These are phyloP conservation scores for Lepus oiostolus DNA, from an alignment of 2,797 vertebrate species.

Conservation along the genomic window DNA sequence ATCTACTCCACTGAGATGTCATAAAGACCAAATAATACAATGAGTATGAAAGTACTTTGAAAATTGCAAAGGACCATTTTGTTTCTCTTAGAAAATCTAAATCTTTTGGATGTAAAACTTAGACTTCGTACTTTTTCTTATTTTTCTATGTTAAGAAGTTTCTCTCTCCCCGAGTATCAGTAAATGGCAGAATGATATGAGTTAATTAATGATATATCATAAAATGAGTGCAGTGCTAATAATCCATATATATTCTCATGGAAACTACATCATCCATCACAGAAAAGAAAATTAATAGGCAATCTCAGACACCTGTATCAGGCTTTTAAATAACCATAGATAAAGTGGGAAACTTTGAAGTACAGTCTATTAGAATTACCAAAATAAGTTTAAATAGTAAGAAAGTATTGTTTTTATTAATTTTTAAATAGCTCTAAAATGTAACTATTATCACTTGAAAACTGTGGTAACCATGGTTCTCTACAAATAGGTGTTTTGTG, in stretches of 20 bases:
- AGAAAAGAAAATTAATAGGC: constrained; percentile 56
- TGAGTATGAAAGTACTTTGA: constrained; percentile 20
- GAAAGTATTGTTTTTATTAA: constrained; percentile 43
- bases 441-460: constrained; percentile 27
- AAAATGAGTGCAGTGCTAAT: not conserved
- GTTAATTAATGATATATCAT: constrained; percentile 55
- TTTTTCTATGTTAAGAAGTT: not conserved
- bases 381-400: not conserved
- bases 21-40: constrained; percentile 60
- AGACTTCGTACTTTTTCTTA: not conserved
- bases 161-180: constrained; percentile 30
- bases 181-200: not conserved
- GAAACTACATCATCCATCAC: not conserved
- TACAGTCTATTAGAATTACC: not conserved
- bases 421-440: constrained; percentile 16
- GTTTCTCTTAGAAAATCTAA: constrained; percentile 60
- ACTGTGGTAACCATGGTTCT: constrained; percentile 17
- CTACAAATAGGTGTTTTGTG: not conserved
- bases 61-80: constrained; percentile 26
- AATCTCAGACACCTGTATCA: constrained; percentile 1
- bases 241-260: not conserved
- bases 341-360: constrained; percentile 32
- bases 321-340: constrained; percentile 21
- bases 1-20: constrained; percentile 59
- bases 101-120: not conserved